Base-by-base conservation (phyloP, 2,113 vertebrate species). In the Corydoras sp. region DNA sequence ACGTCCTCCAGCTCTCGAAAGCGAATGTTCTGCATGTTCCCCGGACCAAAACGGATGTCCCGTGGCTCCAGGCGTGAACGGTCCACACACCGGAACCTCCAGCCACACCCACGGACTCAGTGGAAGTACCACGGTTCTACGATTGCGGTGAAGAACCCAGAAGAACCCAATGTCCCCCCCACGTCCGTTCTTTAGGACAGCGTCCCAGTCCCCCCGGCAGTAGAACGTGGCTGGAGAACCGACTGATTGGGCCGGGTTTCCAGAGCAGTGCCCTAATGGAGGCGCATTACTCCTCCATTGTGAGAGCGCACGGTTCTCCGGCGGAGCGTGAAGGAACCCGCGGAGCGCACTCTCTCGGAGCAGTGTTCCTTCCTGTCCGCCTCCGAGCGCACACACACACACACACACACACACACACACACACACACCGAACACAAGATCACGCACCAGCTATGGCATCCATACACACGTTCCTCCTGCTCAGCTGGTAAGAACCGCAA, bases 391-490 rank as follows among this genome's bases (percentile, higher is more conserved):
- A 24, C 54, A 68, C 31, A 54, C 59, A 54, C 54, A 56, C 54
- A 58, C 65, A 58, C 54, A 68, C 63, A 65, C 61, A n/a, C 5
- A 58, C 55, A 58, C 5, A n/a, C 15, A 59, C 59, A 68, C 58
- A 59, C 18, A 59, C 58, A 59, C 18, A 29, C 58, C 24, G 54
- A 68, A 54, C 55, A 53, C 32, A 14, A 68, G 31, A 32, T 24
- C 55, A 10, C 54, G 9, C 35, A 49, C n/a, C 6, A 69, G 56
- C 58, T 43, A 69, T 69, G 68, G 68, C 68, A 60, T 58, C 59
- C 35, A n/a, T 60, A 69, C 68, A 69, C 58, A 69, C 58, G 59
- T 43, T 69, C 56, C 29, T 69, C 18, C 43, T 69, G 68, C 68
- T 69, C 43, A 50, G 10, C 13, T 69, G 68, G 68, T 69, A 69